Base-by-base conservation (phyloP, 1,140 invertebrate species). In the Catajapyx aquilonaris region DNA sequence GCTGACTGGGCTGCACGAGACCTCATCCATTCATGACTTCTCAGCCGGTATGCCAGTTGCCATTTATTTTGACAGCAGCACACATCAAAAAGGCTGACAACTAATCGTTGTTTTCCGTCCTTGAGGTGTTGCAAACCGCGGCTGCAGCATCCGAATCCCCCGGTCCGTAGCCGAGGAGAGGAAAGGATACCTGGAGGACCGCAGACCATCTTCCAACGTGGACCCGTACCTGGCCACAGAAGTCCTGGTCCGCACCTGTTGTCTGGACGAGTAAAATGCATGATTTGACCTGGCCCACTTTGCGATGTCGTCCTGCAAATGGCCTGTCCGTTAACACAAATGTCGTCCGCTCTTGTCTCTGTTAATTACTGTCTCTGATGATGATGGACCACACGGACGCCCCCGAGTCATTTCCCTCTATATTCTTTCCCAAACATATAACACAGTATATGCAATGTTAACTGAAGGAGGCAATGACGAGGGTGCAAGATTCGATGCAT, bases 171-270 rank as follows among this genome's bases (percentile, higher is more conserved):
- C 81, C 2, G 83, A 87, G 46, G 78, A 85, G 1, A 77, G 81
- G 47, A 76, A 77, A 51, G 90, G 88, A 2, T 95, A 94, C 52
- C 59, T 95, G 39, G 90, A 96, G 55, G 90, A 96, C 57, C 65
- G 90, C 41, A 66, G 90, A 51, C 90, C 90, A 9, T 72, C 87
- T 3, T 88, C 86, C 41, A 95, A 95, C 59, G 86, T 81, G 52
- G 87, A 94, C 57, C 87, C 88, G 0, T 93, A 94, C 59, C 54
- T 65, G 1, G 79, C 85, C 1, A 61, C 66, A 38, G 64, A 80
- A 46, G 70, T 73, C 2, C 57, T 86, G 15, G 65, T 84, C 35
- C 66, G 75, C 42, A 85, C 79, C n/a, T 63, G 65, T 35, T 52
- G 72, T 40, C 59, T 76, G 0, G 62, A 69, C 41, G 69, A 76